These are phyloP conservation scores for Halcyon malimbica DNA, from an alignment of 2,113 vertebrate genomes.

Conservation along the genomic window DNA sequence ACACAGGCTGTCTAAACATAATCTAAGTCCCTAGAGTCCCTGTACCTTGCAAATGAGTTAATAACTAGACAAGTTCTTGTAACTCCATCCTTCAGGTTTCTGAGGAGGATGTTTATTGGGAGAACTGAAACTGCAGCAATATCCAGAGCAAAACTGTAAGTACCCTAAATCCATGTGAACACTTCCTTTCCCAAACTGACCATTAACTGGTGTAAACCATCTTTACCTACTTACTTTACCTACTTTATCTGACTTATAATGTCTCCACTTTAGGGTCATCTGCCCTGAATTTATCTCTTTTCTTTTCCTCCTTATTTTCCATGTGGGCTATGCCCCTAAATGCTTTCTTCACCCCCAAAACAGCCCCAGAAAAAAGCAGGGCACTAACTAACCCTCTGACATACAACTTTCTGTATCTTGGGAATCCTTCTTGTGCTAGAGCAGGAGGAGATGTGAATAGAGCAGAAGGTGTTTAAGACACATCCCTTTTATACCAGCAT, in stretches of 20 bases:
- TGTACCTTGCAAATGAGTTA: neutral
- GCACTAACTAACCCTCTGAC: neutral
- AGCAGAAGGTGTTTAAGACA: neutral
- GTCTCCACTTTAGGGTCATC: neutral
- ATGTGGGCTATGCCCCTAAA: neutral
- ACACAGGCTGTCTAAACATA: neutral
- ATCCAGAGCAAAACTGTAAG: neutral
- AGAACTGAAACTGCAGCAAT: neutral
- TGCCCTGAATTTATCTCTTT: neutral
- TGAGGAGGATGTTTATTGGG: neutral
- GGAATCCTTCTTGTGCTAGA: neutral
- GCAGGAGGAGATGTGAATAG: neutral
- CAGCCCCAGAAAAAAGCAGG: neutral
- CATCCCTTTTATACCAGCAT: neutral
- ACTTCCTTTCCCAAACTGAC: neutral
- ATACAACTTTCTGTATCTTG: neutral
- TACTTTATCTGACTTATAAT: neutral
- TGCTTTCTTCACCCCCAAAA: neutral
- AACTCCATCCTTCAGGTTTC: neutral
- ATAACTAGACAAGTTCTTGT: neutral
- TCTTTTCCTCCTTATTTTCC: neutral
- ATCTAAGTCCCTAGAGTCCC: neutral
- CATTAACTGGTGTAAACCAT: neutral
- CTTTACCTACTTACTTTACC: neutral
- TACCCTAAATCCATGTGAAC: neutral